A percentile compares a stretch with the other conserved stretches of the same genome.
Conservation (phyloP, 2,113 vertebrate genomes). For the Entosphenus tridentatus region DNA sequence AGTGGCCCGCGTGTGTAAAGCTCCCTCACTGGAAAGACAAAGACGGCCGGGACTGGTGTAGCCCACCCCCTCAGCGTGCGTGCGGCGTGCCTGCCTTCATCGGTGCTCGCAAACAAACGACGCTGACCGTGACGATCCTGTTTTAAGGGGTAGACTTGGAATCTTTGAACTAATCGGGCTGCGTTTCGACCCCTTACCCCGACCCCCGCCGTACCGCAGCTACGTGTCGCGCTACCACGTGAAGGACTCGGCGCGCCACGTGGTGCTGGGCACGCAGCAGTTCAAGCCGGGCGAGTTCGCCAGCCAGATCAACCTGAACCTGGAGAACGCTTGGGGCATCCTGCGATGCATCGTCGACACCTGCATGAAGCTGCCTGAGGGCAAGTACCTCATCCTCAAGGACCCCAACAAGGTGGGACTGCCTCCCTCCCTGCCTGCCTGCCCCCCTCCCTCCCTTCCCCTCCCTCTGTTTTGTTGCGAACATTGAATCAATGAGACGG, state of each 20-base stretch:
- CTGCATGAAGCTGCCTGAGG: slow-evolving; percentile 95
- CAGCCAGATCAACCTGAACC: slow-evolving; percentile 97
- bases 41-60: no score
- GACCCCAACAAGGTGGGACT: slow-evolving; percentile 76
- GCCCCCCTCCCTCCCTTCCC: background rate
- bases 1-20: no score
- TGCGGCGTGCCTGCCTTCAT: no score
- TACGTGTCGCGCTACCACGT: slow-evolving; percentile 89
- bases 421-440: background rate
- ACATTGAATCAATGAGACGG: no score
- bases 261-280: slow-evolving; percentile 87
- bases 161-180: no score
- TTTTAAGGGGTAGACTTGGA: no score
- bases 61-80: no score
- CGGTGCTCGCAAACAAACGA: no score
- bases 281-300: slow-evolving; percentile 98
- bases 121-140: no score
- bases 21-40: no score
- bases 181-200: no score
- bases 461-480: no score
- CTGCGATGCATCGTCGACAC: slow-evolving; percentile 88
- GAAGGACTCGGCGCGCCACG: slow-evolving; percentile 78
- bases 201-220: slow-evolving; percentile 16
- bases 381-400: slow-evolving; percentile 96
- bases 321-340: slow-evolving; percentile 97